Evolutionary conservation across 2,113 vertebrate species (phyloP), one percentile per base, ranked within the genome.

Genomic region (Bubo blakistoni): DNA sequence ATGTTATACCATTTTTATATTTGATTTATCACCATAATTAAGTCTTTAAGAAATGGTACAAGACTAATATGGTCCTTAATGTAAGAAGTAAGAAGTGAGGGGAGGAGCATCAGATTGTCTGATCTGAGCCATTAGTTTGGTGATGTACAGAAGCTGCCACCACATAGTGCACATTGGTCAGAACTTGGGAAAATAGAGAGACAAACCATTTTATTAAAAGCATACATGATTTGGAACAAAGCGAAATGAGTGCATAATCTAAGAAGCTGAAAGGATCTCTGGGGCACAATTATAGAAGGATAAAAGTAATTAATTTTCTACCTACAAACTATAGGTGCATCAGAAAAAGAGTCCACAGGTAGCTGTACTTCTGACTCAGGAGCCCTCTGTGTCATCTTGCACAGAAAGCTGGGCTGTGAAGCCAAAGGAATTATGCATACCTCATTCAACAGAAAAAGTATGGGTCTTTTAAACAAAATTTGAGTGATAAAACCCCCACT

Each of bases 401-500:
- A 30, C 5, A 58, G 27, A 76, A 66, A 96, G 8, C 8, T 72
- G 29, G 29, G 0, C 17, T 76, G 38, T 66, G 82, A 82, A 82
- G 16, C 9, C n/a, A 34, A 58, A 69, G 20, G 26, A 81, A 76
- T 5, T 44, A 61, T 9, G 21, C n/a, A 49, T 4, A 30, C 25
- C 30, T 42, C 12, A 24, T 52, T 80, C 34, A 36, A 32, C 10
- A 59, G n/a, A 40, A 85, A n/a, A 84, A n/a, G 1, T 22, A 30
- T 11, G n/a, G 0, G 0, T 47, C 11, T 65, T 91, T 67, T n/a
- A 71, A 72, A 66, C 3, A 47, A 42, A 84, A 55, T 42, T n/a
- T 46, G 63, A 46, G 19, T n/a, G 30, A 82, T 36, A 71, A n/a
- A 4, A 16, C 0, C 3, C 4, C 2, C 11, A 12, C 6, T 72